These are phyloP conservation scores for Lottia gigantea DNA, from an alignment of 2,888 invertebrate species.

Conservation along the genomic window DNA sequence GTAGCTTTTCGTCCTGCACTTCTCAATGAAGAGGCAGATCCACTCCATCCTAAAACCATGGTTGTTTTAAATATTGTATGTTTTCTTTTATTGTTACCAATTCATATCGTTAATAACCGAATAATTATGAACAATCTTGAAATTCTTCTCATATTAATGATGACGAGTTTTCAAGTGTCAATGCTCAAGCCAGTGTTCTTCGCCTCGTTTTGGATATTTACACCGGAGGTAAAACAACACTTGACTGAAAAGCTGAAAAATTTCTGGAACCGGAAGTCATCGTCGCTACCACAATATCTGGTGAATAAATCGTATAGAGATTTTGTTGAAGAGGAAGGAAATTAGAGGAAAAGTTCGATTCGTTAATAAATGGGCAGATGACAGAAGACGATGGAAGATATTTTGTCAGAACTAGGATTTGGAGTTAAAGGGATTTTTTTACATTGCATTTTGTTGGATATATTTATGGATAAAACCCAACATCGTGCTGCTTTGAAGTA, in stretches of 20 bases:
- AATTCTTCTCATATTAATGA: neutral
- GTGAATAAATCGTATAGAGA: neutral
- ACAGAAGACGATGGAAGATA: neutral
- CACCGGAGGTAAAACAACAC: neutral
- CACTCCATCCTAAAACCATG: neutral
- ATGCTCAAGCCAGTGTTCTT: neutral
- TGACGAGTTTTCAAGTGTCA: neutral
- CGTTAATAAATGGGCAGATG: neutral
- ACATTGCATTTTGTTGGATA: neutral
- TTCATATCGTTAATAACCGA: neutral
- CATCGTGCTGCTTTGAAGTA: too few relatives aligned
- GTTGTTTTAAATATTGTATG: neutral
- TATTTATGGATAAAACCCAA: too few relatives aligned
- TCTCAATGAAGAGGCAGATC: neutral
- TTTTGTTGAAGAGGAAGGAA: neutral
- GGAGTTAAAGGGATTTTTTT: neutral
- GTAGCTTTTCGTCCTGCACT: neutral
- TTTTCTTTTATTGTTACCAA: neutral
- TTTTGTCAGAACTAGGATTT: neutral
- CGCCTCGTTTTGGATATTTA: neutral
- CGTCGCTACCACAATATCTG: neutral
- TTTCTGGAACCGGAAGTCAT: neutral
- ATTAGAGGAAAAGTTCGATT: neutral
- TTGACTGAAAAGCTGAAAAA: neutral
- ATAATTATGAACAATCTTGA: neutral